Percentiles rank a stretch among this genome's conserved stretches.
Conservation (phyloP, 1,140 invertebrate species). For the Meloidogyne hapla region DNA sequence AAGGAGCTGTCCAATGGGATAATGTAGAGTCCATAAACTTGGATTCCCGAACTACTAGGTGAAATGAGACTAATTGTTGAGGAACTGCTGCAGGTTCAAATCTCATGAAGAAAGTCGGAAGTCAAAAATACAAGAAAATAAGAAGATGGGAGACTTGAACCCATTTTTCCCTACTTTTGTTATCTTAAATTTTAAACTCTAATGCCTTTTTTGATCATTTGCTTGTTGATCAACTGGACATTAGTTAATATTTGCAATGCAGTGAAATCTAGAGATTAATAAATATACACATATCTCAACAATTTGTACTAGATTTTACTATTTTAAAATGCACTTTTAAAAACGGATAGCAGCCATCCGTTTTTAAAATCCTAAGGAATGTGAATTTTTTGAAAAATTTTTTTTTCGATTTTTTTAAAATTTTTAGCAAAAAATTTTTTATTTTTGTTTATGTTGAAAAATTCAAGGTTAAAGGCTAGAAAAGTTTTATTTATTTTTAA, state of each 20-base stretch:
- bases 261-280: background rate
- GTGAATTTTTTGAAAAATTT: background rate
- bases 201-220: background rate
- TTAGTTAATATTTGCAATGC: background rate
- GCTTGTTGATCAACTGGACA: background rate
- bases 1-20: too few relatives aligned
- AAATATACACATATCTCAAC: background rate
- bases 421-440: background rate
- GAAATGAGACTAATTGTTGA: too few relatives aligned
- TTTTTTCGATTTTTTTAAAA: too few relatives aligned
- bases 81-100: too few relatives aligned
- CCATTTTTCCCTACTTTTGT: too few relatives aligned
- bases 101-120: too few relatives aligned
- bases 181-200: background rate
- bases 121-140: too few relatives aligned
- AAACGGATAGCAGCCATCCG: background rate
- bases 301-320: background rate
- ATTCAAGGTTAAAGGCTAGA: background rate
- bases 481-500: background rate
- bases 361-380: background rate
- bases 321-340: background rate
- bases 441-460: background rate
- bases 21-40: too few relatives aligned
- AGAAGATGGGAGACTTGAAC: too few relatives aligned
- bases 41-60: too few relatives aligned